Conservation (phyloP, 2,797 vertebrate genomes). For the Linurgus olivaceus region DNA sequence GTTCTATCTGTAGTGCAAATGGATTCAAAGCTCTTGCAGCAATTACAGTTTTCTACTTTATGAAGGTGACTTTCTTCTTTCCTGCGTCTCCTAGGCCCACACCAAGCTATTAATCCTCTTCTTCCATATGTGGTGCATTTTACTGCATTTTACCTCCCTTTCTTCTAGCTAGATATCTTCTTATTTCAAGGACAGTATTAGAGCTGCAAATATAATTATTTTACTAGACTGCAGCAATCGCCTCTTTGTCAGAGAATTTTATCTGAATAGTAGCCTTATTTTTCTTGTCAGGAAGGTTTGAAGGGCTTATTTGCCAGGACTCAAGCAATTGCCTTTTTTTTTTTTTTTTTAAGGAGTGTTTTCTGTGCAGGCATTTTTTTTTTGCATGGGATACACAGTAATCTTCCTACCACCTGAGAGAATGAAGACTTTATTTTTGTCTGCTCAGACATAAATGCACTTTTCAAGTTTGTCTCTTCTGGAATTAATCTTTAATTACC, state of each 20-base stretch:
- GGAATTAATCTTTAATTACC: neutral
- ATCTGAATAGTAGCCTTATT: neutral
- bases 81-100: neutral
- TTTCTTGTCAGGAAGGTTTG: neutral
- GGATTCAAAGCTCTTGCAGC: neutral
- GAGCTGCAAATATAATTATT: constrained; percentile 23
- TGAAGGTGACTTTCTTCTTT: neutral
- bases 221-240: neutral
- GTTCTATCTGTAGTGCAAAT: neutral
- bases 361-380: neutral
- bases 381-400: neutral
- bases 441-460: neutral
- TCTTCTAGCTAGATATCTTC: neutral
- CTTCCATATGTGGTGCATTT: neutral
- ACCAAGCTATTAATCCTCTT: neutral
- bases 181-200: neutral
- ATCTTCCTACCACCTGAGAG: neutral
- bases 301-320: neutral
- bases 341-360: neutral
- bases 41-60: neutral
- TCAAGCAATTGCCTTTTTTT: neutral
- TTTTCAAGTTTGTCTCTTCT: neutral
- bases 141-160: neutral
- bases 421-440: neutral
- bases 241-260: neutral